Evolutionary conservation across 2,113 vertebrate species (phyloP).

Genomic region (Anthoscopus minutus): DNA sequence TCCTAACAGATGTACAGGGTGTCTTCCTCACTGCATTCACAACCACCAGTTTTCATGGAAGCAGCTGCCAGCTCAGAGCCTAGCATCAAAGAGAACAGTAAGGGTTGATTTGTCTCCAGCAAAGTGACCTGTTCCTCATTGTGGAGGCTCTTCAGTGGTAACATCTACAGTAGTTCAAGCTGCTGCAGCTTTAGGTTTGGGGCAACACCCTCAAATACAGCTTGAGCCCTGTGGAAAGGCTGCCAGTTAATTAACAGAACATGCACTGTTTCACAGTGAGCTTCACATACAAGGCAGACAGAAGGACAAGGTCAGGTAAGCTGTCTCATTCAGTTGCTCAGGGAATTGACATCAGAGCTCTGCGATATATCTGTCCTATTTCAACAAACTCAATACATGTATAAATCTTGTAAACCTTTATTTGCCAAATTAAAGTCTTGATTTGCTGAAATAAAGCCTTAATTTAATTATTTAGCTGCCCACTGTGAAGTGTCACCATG

Average conservation of each 20-base stretch:
- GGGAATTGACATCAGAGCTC: not conserved
- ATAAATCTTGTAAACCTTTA: slow-evolving; percentile 20
- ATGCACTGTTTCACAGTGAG: not conserved
- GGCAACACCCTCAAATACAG: not conserved
- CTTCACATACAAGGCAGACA: not conserved
- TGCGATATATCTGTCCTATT: not conserved
- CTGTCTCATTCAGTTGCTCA: not conserved
- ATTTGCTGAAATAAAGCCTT: slow-evolving; percentile 22
- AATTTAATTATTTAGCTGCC: slow-evolving; percentile 43
- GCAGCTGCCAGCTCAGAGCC: not conserved
- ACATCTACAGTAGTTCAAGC: not conserved
- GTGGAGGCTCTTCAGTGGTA: not conserved
- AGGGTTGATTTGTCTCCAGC: not conserved
- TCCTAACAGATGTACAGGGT: not conserved
- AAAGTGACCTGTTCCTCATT: not conserved
- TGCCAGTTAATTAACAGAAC: not conserved
- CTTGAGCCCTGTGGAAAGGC: not conserved
- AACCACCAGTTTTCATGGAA: not conserved
- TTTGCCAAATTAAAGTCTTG: not conserved
- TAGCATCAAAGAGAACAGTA: not conserved
- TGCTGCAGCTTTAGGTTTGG: not conserved
- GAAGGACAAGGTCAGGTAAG: not conserved
- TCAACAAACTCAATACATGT: not conserved
- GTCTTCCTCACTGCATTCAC: not conserved
- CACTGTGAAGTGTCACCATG: not conserved